Base-by-base conservation (phyloP, 2,113 vertebrate species). In the Miniopterus natalensis region DNA sequence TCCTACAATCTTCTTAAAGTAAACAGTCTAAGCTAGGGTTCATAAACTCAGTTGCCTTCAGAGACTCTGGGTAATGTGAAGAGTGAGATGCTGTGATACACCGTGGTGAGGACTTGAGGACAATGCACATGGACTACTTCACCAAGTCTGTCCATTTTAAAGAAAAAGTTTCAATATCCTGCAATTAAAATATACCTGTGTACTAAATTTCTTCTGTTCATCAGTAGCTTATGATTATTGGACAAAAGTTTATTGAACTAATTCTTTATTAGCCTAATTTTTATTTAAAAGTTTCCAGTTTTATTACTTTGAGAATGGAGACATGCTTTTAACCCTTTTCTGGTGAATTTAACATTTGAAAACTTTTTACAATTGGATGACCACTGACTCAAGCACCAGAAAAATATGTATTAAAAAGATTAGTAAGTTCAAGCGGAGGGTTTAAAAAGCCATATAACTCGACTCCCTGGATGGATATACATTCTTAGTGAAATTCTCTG, bases 91-190 rank as follows among this genome's bases (percentile, higher is more conserved):
- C 21, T 78, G 31, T 2, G 11, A 25, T 17, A 8, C 4, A 21
- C 17, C 3, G 0, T 31, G 45, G 40, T 17, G 57, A 18, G 5
- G 0, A 40, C 6, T 49, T 71, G 21, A 65, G n/a, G 8, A 1
- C 75, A 66, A 55, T 15, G 31, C 8, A n/a, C 1, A 11, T 27
- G 47, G 11, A 1, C 0, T 49, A 40, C 55, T 89, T 83, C 55
- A 31, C 23, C 6, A 9, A n/a, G 15, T 70, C 53, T 47, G 45
- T 79, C 29, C 7, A 25, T 15, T 74, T 65, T n/a, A 74, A 74
- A 79, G 42, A 77, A 92, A 57, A 89, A 53, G 21, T 12, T 49
- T 49, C 59, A 55, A 21, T 74, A 79, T 73, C 75, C 55, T 90
- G 21, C 61, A 71, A 53, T 31, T 23, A 68, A 12, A 92, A 51